Evolutionary conservation across 2,113 vertebrate genomes (phyloP).

Genomic region (Bujurquina vittata): DNA sequence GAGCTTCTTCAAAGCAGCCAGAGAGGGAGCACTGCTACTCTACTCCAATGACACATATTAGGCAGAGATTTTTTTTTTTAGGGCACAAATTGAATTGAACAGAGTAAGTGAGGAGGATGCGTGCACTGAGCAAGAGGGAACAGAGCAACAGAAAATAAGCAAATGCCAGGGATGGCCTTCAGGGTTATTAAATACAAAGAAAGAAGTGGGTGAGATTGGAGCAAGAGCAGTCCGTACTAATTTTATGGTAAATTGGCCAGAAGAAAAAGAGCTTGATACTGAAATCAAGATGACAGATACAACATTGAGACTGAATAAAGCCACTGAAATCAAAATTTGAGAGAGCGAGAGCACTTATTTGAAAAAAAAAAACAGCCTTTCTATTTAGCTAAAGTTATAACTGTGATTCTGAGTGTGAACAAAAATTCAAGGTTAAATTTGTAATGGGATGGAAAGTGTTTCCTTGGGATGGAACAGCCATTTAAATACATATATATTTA

Average conservation of each 20-base stretch:
- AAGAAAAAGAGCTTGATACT: background rate
- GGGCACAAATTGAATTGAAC: constrained; percentile 60
- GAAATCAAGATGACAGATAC: background rate
- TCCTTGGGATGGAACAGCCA: too few species aligned
- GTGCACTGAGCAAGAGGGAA: constrained; percentile 14
- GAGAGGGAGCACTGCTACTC: constrained; percentile 20
- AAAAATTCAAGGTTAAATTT: background rate
- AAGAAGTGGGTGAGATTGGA: constrained; percentile 7
- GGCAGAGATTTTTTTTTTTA: constrained; percentile 48
- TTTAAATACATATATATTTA: background rate
- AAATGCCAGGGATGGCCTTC: constrained; percentile 46
- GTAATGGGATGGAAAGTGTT: background rate
- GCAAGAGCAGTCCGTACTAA: background rate
- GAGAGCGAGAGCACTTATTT: background rate
- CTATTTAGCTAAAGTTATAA: too few species aligned
- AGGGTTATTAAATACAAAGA: constrained; percentile 45
- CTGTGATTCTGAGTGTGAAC: background rate
- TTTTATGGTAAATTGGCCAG: constrained; percentile 19
- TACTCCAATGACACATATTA: constrained; percentile 68
- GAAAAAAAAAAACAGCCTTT: background rate
- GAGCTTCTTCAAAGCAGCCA: constrained; percentile 36
- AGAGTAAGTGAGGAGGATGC: constrained; percentile 36
- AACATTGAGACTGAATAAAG: background rate
- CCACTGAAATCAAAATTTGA: background rate
- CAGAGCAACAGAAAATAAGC: constrained; percentile 33